phyloP scores from a whole-genome alignment of 2,113 vertebrate genomes.

The Myotis lucifugus region DNA sequence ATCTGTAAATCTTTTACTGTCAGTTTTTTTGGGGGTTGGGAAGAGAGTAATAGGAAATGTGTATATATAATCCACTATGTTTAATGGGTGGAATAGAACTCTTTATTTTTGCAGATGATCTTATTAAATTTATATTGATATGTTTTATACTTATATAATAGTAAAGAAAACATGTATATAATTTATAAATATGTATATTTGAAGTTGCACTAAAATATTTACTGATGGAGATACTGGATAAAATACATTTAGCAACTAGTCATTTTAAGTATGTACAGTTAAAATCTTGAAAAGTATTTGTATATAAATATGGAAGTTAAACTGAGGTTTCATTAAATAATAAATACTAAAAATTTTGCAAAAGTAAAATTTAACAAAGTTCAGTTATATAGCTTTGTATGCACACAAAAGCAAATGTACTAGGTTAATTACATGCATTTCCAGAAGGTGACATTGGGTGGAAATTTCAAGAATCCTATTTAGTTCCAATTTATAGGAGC shows the following conservation, averaged over 20 bases:
- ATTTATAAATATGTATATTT: not conserved
- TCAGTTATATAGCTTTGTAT: not conserved
- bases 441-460: not conserved
- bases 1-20: not conserved
- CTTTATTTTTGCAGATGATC: not conserved
- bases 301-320: not conserved
- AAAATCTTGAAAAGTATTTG: not conserved
- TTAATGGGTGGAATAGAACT: not conserved
- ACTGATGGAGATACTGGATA: not conserved
- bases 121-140: conserved; percentile 5
- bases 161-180: not conserved
- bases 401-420: not conserved
- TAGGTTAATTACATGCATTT: not conserved
- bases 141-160: not conserved
- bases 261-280: not conserved
- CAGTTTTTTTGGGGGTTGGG: not conserved
- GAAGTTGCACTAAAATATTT: not conserved
- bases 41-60: not conserved
- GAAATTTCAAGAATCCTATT: conserved; percentile 32
- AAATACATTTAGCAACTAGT: not conserved
- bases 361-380: not conserved
- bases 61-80: not conserved
- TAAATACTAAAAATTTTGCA: not conserved
- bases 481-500: not conserved
- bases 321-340: not conserved